phyloP scores from a whole-genome alignment of 2,113 vertebrate genomes.

The Ptilonorhynchus violaceus region DNA sequence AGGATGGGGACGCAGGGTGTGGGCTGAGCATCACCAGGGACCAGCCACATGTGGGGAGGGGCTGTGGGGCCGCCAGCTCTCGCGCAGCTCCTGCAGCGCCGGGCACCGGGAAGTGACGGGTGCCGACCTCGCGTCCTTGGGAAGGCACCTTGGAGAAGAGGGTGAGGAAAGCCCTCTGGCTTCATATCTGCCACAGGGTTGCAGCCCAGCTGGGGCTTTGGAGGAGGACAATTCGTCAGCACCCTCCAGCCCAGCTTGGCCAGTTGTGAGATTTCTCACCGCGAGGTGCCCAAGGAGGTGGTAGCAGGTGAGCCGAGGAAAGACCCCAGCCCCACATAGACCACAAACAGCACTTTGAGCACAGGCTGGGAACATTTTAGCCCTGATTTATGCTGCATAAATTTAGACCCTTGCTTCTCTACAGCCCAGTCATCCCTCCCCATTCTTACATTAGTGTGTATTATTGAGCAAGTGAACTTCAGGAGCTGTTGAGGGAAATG shows the following conservation, averaged over 20 bases:
- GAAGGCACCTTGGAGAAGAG: background rate
- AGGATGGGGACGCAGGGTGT: constrained; percentile 4
- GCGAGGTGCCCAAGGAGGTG: background rate
- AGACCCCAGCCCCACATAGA: background rate
- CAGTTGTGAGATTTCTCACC: fast-evolving
- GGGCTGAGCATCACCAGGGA: constrained; percentile 9
- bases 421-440: background rate
- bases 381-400: background rate
- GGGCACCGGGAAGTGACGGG: background rate
- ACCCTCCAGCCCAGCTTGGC: background rate
- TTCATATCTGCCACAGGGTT: fast-evolving
- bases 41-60: constrained; percentile 16
- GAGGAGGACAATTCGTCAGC: background rate
- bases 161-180: background rate
- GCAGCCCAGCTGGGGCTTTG: background rate
- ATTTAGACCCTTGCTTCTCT: background rate
- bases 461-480: background rate
- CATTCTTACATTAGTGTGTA: background rate
- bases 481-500: background rate
- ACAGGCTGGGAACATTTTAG: background rate
- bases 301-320: background rate
- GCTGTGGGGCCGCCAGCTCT: background rate
- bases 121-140: fast-evolving
- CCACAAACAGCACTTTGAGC: background rate
- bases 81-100: fast-evolving